Conservation (phyloP, 2,888 invertebrate genomes). For the Drosophila putrida region DNA sequence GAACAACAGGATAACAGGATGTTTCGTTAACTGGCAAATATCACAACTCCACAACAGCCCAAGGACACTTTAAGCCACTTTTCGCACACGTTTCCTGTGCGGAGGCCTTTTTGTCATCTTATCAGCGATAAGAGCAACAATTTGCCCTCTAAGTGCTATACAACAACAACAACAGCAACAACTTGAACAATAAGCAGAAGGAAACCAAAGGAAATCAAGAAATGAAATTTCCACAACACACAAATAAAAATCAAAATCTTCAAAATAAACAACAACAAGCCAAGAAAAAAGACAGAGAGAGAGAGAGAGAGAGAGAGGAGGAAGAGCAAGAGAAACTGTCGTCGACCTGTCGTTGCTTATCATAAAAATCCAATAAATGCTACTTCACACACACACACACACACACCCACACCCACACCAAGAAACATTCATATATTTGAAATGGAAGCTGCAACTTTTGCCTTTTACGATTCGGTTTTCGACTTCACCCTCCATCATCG, state of each 20-base stretch:
- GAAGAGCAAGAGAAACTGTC: conserved; percentile 37
- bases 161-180: conserved; percentile 19
- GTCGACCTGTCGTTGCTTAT: conserved; percentile 61
- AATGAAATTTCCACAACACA: conserved; percentile 22
- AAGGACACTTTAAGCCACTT: conserved; percentile 15
- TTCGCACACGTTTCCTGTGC: conserved; percentile 23
- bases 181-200: background rate
- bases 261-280: conserved; percentile 26
- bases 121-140: conserved; percentile 68
- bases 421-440: conserved; percentile 12
- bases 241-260: conserved; percentile 31
- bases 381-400: conserved; percentile 23
- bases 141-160: conserved; percentile 61
- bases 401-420: conserved; percentile 12
- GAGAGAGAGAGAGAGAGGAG: background rate
- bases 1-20: conserved; percentile 2
- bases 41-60: background rate
- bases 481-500: conserved; percentile 51
- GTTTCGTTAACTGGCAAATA: background rate
- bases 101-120: conserved; percentile 32
- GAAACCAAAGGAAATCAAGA: conserved; percentile 11
- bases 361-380: conserved; percentile 77
- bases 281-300: background rate
- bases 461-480: conserved; percentile 56
- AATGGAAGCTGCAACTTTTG: conserved; percentile 23